A percentile compares a stretch with the other conserved stretches of the same genome.
Conservation (phyloP, 2,113 vertebrate species). For the Syngnathoides biaculeatus region DNA sequence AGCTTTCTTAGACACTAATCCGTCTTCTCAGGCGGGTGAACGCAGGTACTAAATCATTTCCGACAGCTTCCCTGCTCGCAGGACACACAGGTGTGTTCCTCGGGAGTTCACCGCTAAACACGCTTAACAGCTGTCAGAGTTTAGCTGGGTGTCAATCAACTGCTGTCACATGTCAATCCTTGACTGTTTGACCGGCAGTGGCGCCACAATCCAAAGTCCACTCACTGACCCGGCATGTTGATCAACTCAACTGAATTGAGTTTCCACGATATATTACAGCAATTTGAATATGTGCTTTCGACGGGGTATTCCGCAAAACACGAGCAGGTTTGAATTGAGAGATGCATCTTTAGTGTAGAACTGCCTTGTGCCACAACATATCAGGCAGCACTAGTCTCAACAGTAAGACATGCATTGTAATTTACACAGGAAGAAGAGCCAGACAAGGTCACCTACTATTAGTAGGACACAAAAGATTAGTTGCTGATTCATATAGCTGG, state of each 20-base stretch:
- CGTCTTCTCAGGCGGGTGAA: background rate
- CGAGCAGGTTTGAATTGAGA: too few relatives aligned
- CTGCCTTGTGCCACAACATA: too few relatives aligned
- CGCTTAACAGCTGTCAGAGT: background rate
- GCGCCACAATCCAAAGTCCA: background rate
- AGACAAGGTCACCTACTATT: too few relatives aligned
- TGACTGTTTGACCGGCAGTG: background rate
- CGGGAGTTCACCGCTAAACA: background rate
- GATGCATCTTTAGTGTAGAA: too few relatives aligned
- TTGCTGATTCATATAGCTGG: too few relatives aligned
- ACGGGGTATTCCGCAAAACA: too few relatives aligned
- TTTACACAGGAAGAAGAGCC: too few relatives aligned
- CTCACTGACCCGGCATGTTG: background rate
- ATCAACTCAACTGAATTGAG: background rate
- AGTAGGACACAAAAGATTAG: too few relatives aligned
- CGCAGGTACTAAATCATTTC: background rate
- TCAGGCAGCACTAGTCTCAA: too few relatives aligned
- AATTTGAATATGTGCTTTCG: too few relatives aligned
- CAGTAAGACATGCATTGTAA: too few relatives aligned
- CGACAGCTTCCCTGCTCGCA: background rate
- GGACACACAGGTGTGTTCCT: background rate
- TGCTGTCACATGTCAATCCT: background rate
- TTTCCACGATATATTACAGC: too few relatives aligned
- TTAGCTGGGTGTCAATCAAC: background rate
- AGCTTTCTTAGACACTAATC: background rate